These are phyloP conservation scores for Aphelinus atriplicis DNA, from an alignment of 1,140 invertebrate species.

Conservation along the genomic window DNA sequence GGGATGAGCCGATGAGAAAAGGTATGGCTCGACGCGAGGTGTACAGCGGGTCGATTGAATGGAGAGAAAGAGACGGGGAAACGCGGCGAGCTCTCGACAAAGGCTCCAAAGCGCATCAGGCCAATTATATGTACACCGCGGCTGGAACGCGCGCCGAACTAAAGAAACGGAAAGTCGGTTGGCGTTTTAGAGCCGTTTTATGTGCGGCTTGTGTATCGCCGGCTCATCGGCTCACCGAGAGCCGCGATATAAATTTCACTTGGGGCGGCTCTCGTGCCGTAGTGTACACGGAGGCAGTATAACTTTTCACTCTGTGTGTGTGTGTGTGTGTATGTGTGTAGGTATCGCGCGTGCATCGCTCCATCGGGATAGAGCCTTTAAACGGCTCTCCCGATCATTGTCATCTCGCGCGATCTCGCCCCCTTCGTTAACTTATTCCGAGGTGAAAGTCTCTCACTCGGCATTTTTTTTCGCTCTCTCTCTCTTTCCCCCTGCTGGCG, in stretches of 20 bases:
- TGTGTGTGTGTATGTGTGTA: neutral
- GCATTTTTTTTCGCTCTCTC: neutral
- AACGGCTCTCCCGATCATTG: constrained; percentile 21
- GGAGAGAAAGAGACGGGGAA: too few species aligned
- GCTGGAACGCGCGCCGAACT: neutral
- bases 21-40: too few species aligned
- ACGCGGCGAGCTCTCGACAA: too few species aligned
- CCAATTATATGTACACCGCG: neutral
- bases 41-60: too few species aligned
- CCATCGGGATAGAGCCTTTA: constrained; percentile 24
- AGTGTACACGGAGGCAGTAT: too few species aligned
- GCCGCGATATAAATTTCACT: constrained; percentile 35
- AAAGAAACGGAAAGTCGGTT: constrained; percentile 14
- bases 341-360: constrained; percentile 28
- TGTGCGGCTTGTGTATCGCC: neutral
- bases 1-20: too few species aligned
- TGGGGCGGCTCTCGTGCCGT: neutral
- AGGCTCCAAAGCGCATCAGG: too few species aligned
- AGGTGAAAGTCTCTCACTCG: constrained; percentile 31
- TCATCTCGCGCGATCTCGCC: constrained; percentile 21
- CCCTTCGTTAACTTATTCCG: too few species aligned
- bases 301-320: too few species aligned
- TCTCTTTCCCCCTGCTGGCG: neutral
- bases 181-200: neutral
- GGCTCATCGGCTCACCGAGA: neutral